These are phyloP conservation scores for Papilio machaon DNA, from an alignment of 1,140 invertebrate genomes.

Conservation along the genomic window DNA sequence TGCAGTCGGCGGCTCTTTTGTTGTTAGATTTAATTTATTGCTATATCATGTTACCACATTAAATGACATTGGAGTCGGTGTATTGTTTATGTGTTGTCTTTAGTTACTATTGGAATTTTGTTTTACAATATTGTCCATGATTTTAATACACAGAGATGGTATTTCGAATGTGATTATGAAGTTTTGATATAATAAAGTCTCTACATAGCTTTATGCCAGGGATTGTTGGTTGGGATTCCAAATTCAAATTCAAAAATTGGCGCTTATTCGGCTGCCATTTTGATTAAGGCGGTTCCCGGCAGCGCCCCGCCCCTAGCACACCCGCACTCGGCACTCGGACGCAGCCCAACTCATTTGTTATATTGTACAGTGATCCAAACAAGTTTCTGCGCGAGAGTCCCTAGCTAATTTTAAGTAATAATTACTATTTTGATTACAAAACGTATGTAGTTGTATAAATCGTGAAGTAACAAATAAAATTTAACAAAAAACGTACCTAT, in stretches of 20 bases:
- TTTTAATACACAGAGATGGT: not conserved
- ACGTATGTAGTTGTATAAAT: not conserved
- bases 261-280: slow-evolving; percentile 78
- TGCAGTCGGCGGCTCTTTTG: slow-evolving; percentile 62
- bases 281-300: slow-evolving; percentile 76
- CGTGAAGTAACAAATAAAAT: not conserved
- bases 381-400: slow-evolving; percentile 53
- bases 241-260: slow-evolving; percentile 76
- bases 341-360: slow-evolving; percentile 81
- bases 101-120: not conserved
- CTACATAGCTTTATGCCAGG: not conserved
- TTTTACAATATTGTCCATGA: not conserved
- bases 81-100: not conserved
- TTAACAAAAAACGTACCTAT: not conserved
- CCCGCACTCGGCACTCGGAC: slow-evolving; percentile 74
- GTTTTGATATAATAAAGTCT: not conserved
- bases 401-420: slow-evolving; percentile 11
- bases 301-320: slow-evolving; percentile 67
- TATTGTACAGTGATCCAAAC: slow-evolving; percentile 69
- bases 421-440: not conserved
- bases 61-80: not conserved
- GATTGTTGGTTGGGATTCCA: slow-evolving; percentile 30
- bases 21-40: slow-evolving; percentile 62
- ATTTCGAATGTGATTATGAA: not conserved
- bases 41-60: slow-evolving; percentile 14